A percentile compares a stretch with the other conserved stretches of the same genome.
phyloP scores from a whole-genome alignment of 1,140 invertebrate species.

The Propsilocerus akamusi region DNA sequence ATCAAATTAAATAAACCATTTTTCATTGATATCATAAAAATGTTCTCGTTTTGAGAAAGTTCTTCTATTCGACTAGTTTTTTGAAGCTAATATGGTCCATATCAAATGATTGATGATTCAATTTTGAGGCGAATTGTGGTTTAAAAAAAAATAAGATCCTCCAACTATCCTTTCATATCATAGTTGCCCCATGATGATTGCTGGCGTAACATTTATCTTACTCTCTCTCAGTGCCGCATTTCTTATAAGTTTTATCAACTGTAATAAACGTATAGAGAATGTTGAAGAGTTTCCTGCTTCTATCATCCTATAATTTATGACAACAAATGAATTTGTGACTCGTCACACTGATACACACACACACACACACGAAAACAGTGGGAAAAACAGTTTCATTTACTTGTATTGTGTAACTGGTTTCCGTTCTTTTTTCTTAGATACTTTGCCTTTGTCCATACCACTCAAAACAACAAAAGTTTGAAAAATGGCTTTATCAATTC shows the following conservation, averaged over 20 bases:
- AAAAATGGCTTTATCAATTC: constrained; percentile 1
- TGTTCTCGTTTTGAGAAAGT: too few relatives aligned
- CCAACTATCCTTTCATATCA: too few relatives aligned
- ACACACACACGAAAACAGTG: background rate
- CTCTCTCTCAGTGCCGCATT: background rate
- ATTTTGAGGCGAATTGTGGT: too few relatives aligned
- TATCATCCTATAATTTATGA: constrained; percentile 1
- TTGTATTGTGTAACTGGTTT: background rate
- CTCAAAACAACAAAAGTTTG: background rate
- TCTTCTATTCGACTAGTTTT: too few relatives aligned
- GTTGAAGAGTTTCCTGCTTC: too few relatives aligned
- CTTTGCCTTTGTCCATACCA: background rate
- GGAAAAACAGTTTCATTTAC: background rate
- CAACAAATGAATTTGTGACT: background rate
- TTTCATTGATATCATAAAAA: too few relatives aligned
- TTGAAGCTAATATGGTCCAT: too few relatives aligned
- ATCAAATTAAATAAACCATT: constrained; percentile 3
- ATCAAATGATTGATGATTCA: too few relatives aligned
- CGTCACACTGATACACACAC: background rate
- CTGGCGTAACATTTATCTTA: too few relatives aligned
- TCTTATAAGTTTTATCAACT: background rate
- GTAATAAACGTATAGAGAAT: too few relatives aligned
- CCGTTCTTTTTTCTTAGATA: background rate
- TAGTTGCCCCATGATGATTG: too few relatives aligned
- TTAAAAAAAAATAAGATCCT: too few relatives aligned